These are phyloP conservation scores for Ramphastos sulfuratus DNA, from an alignment of 2,113 vertebrate species.

Conservation along the genomic window DNA sequence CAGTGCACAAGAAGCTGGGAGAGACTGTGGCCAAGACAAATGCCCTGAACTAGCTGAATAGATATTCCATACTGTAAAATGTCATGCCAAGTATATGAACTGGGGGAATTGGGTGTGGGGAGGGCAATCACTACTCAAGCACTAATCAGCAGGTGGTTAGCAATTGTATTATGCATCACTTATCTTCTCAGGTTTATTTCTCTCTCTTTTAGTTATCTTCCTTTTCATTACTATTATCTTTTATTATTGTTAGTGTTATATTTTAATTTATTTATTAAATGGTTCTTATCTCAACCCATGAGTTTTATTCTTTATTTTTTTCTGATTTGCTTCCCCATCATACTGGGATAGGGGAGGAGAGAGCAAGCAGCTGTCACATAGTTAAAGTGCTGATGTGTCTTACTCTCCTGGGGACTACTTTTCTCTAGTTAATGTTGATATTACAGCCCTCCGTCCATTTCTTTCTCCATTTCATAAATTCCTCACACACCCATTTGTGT, in stretches of 20 bases:
- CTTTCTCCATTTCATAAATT: not conserved
- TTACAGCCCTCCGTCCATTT: not conserved
- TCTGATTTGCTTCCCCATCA: not conserved
- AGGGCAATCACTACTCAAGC: too few relatives aligned
- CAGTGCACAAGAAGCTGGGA: too few relatives aligned
- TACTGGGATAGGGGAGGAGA: not conserved
- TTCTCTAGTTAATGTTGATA: constrained; percentile 1
- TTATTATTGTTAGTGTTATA: not conserved
- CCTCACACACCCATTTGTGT: rapidly evolving
- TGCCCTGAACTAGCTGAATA: too few relatives aligned
- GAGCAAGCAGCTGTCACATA: not conserved
- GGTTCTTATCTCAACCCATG: not conserved
- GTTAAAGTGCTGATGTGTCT: not conserved
- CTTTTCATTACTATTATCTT: too few relatives aligned
- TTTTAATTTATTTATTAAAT: not conserved
- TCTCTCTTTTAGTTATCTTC: too few relatives aligned
- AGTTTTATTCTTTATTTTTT: not conserved
- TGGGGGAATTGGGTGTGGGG: too few relatives aligned
- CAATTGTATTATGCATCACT: too few relatives aligned
- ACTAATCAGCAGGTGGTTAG: too few relatives aligned
- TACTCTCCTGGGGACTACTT: not conserved
- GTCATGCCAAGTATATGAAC: too few relatives aligned
- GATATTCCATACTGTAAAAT: too few relatives aligned
- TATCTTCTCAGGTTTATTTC: too few relatives aligned
- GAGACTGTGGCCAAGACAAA: too few relatives aligned